Evolutionary conservation across 1,140 invertebrate genomes (phyloP).

Genomic region (Drosophila biarmipes): DNA sequence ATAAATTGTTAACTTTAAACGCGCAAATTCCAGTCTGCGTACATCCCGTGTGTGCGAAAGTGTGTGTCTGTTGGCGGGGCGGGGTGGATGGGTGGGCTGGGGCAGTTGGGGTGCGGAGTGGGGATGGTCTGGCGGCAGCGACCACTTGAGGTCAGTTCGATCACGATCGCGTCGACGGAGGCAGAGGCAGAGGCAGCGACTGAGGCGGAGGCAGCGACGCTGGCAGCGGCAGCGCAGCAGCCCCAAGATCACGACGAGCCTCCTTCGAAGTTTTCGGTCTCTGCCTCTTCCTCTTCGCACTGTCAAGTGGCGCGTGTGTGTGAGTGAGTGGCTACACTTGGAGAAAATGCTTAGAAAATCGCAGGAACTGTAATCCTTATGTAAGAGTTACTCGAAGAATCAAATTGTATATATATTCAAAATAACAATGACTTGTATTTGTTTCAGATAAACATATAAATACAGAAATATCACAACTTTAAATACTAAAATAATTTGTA

Average conservation of each 20-base stretch:
- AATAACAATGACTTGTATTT: too few species aligned
- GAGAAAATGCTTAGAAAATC: conserved; percentile 10
- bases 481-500: too few species aligned
- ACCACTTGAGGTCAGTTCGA: conserved; percentile 79
- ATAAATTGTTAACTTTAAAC: conserved; percentile 81
- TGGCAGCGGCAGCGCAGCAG: conserved; percentile 32
- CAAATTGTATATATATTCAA: too few species aligned
- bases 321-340: conserved; percentile 26
- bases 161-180: conserved; percentile 69
- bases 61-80: conserved; percentile 13
- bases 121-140: conserved; percentile 19
- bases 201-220: background rate
- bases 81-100: conserved; percentile 6
- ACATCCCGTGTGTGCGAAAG: conserved; percentile 10
- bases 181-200: conserved; percentile 39
- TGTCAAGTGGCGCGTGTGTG: conserved; percentile 54
- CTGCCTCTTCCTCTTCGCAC: conserved; percentile 15
- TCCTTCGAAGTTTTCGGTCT: conserved; percentile 57
- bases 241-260: conserved; percentile 64
- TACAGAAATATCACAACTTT: too few species aligned
- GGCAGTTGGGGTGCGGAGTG: conserved; percentile 3
- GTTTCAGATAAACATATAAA: too few species aligned
- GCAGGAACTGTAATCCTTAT: too few species aligned
- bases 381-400: too few species aligned
- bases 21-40: conserved; percentile 70